Base-by-base conservation (phyloP, 1,140 invertebrate species). In the Atta texana region DNA sequence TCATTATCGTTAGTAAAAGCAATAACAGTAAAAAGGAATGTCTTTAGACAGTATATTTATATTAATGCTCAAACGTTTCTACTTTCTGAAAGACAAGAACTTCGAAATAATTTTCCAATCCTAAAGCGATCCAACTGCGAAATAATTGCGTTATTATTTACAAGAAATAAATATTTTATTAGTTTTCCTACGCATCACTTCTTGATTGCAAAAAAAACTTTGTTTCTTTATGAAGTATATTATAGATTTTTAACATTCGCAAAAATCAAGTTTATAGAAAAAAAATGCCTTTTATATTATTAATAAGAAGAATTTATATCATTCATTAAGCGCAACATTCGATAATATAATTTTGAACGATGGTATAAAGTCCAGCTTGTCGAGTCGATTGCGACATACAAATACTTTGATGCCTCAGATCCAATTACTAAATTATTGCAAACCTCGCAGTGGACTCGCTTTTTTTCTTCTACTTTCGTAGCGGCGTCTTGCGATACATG, bases 341-440 rank as follows among this genome's bases (percentile, higher is more conserved):
- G 24, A 21, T 24, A 31, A 57, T 34, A 39, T 2, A 5, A 3
- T 81, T 68, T 81, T 39, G 14, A 68, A 39, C 8, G 8, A 10
- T 34, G 24, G 28, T 24, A 34, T 28, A 59, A 71, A 71, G 34
- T 81, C 5, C 39, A 51, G 16, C 24, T 66, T 16, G 44, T 51
- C 39, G 18, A 78, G 28, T 81, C 78, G 66, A 71, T 81, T 63
- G 77, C 49, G 31, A 31, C n/a, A 55, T 6, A 53, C 64, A 34
- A 81, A 34, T 80, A 80, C 3, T n/a, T 57, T 71, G 28, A 81
- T n/a, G 18, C 31, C 61, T 49, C 31, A 31, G 77, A 81, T 81
- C 66, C 78, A 34, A 81, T 81, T 71, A 71, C 55, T 71, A 81
- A 81, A 81, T 81, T 71, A 81, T 81, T 59, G 51, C 49, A 34